Evolutionary conservation across 23 tunicate species (phyloP), one percentile per base, ranked within the genome.

Genomic region (Trididemnum miniatum): DNA sequence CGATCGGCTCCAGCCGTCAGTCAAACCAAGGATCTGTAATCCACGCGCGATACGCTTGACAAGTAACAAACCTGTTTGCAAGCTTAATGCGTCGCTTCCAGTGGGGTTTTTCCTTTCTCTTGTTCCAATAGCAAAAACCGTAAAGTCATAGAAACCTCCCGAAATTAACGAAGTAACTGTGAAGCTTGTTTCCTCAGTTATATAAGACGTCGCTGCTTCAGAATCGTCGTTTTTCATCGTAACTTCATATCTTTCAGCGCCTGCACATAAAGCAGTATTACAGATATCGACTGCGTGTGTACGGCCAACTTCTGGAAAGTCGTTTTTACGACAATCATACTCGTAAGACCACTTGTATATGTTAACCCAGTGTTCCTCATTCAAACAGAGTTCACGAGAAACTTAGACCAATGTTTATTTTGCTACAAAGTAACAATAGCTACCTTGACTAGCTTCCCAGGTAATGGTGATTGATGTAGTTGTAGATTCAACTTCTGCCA

Each of bases 51-150:
- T n/a, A n/a, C n/a, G n/a, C n/a, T n/a, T n/a, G n/a, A n/a, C n/a
- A n/a, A n/a, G n/a, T 44, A 44, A 44, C 12, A 7, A 7, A 89
- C 95, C 62, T 38, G 95, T 89, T 84, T 89, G 95, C 12, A 77
- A 62, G 35, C 22, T 35, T 22, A 89, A 20, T 31, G 33, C n/a
- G 22, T 57, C 34, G 67, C 84, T 83, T 40, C 73, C 72, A 20
- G 24, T 37, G 24, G n/a, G 29, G 49, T 84, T 89, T 36, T 29
- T 38, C 76, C 76, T 57, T 7, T 79, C 81, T 26, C 67, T 51
- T 4, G 34, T 38, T 12, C 95, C 95, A 50, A 89, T 60, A 15
- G 95, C 69, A 39, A 49, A 73, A 31, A 89, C 88, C 50, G 34
- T 59, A 66, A 89, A 84, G 12, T 37, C 57, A 32, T 78, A 89